Base-by-base conservation (phyloP, 2,113 vertebrate species). In the Stigmatopora nigra region DNA sequence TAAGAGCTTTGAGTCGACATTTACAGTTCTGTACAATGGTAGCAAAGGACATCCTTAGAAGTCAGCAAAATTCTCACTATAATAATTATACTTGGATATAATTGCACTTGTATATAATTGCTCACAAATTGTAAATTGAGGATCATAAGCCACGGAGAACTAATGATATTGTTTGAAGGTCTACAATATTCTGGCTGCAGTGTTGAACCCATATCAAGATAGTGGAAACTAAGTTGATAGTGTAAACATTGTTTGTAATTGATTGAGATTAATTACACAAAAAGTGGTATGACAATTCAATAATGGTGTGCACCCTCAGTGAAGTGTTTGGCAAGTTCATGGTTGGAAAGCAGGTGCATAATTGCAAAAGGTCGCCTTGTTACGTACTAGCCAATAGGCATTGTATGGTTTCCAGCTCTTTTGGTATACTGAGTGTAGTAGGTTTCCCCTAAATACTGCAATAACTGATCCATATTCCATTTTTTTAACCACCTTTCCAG, bases 221-320 rank as follows among this genome's bases (percentile, higher is more conserved):
- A 19, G 36, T 19, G 17, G 62, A 48, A 41, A 46, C 52, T 55
- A 67, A 67, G 20, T 38, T 20, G 41, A 16, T 64, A 67, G 48
- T 59, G 13, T 57, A 58, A 64, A n/a, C 57, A 64, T 65, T 72
- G 61, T 51, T 41, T 73, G 58, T 53, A 49, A 31, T 67, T 22
- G 45, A 15, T 67, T 69, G 17, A 1, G 10, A 41, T 41, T 41
- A 17, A 60, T 19, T 3, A 60, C 38, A 60, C 16, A 57, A 22
- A 60, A 44, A 11, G 36, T 38, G 57, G 8, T 36, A 36, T n/a
- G 16, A 36, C 56, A 36, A 4, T 15, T 57, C 55, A 58, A n/a
- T 16, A n/a, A n/a, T 44, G 13, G 57, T n/a, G 35, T 56, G 22
- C 38, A 35, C 57, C 11, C 59, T 82, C 60, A n/a, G n/a, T n/a